These are phyloP conservation scores for Sepiola atlantica DNA, from an alignment of 2,888 invertebrate genomes.

Conservation along the genomic window DNA sequence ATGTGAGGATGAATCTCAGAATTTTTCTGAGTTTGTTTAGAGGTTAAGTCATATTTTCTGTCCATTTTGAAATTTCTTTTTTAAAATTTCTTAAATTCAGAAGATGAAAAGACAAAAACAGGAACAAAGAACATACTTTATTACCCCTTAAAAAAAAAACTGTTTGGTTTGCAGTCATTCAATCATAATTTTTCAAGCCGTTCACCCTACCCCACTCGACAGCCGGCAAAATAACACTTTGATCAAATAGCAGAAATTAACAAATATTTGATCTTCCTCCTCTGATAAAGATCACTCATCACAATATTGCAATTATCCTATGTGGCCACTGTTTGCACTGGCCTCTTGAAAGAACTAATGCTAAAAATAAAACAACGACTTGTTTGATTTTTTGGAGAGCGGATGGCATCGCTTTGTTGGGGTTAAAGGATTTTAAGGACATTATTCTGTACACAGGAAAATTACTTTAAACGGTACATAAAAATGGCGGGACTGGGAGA, in stretches of 20 bases:
- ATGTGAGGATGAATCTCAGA: too few species aligned
- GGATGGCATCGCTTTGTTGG: background rate
- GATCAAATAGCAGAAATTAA: conserved; percentile 1
- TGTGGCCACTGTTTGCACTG: background rate
- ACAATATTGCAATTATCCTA: background rate
- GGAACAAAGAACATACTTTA: background rate
- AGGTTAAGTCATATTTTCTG: background rate
- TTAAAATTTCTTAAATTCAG: background rate
- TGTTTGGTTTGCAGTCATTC: background rate
- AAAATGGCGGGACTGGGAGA: background rate
- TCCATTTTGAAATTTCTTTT: background rate
- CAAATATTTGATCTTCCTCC: conserved; percentile 32
- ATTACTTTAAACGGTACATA: background rate
- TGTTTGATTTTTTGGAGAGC: background rate
- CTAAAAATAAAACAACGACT: background rate
- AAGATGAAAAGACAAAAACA: background rate
- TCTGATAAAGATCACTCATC: background rate
- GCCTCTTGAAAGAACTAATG: background rate
- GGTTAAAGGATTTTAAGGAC: background rate
- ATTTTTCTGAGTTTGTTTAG: background rate
- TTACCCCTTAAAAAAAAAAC: background rate
- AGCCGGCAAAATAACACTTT: background rate
- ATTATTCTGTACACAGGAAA: background rate
- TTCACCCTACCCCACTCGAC: background rate
- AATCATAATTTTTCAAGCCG: background rate